Evolutionary conservation across 2,797 vertebrate genomes (phyloP), one percentile per base, ranked within the genome.

Genomic region (Clarias pachynema): DNA sequence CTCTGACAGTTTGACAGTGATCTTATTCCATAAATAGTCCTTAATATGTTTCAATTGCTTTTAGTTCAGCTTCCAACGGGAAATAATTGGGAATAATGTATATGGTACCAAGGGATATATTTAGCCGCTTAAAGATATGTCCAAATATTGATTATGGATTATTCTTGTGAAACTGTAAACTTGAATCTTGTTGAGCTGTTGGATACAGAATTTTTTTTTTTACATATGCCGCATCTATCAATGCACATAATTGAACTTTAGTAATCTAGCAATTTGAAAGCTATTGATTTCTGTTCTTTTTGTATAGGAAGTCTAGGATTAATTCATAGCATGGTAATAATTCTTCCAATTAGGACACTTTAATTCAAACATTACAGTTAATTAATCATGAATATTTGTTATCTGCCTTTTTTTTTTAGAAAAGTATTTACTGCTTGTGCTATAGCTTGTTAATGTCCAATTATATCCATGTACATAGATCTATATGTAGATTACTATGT

Each of bases 91-190:
- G 31, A 63, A n/a, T 57, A 44, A 62, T 84, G 34, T 16, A 63
- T 34, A 24, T 37, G 59, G 20, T 29, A 5, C 26, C 34, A n/a
- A 63, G 57, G 49, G 18, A n/a, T 62, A 53, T 56, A 81, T 1
- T 15, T 40, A 74, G 60, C 57, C 65, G 24, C 5, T 14, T 84
- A 3, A 65, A 49, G 20, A 53, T 18, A 0, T 53, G 26, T 59
- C 24, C 20, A 29, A 12, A 29, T 62, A 53, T 63, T 85, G 37
- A 79, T 18, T 72, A 53, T 75, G 4, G 53, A 70, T 31, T 59
- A 37, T 66, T 83, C 72, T 31, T 83, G 20, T 34, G 20, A 70
- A 40, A 49, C 26, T 73, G 37, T 63, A 37, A n/a, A 69, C 20
- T 59, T 1, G 31, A 78, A 53, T 73, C 24, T 22, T 37, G 9